Evolutionary conservation across 2,797 vertebrate genomes (phyloP).

Genomic region (Protonibea diacanthus): DNA sequence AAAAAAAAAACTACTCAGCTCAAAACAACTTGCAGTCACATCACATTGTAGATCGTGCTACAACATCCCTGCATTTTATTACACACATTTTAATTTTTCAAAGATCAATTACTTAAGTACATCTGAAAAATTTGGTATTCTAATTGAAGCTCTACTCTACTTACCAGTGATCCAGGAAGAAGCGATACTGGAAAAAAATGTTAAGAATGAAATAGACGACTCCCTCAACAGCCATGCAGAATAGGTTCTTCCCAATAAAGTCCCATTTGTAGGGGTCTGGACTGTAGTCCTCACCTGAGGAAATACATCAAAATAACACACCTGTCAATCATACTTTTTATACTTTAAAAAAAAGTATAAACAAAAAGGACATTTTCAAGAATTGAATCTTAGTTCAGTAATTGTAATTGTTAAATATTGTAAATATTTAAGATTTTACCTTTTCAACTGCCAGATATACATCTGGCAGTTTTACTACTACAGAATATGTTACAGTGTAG

Average conservation of each 20-base stretch:
- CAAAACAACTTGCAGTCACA: neutral
- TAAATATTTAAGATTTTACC: neutral
- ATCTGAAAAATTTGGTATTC: neutral
- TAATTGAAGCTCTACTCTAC: constrained; percentile 28
- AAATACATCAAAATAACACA: neutral
- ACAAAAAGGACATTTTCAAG: neutral
- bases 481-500: neutral
- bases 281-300: constrained; percentile 89
- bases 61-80: neutral
- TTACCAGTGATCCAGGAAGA: constrained; percentile 89
- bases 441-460: neutral
- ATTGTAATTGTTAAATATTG: neutral
- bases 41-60: neutral
- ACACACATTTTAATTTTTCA: neutral
- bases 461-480: neutral
- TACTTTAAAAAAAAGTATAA: no score
- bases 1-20: neutral
- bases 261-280: constrained; percentile 92
- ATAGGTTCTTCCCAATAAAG: constrained; percentile 92
- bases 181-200: constrained; percentile 89
- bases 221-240: constrained; percentile 91
- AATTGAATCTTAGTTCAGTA: neutral
- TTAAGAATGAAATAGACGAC: constrained; percentile 90
- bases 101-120: neutral
- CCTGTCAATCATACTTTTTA: neutral